phyloP scores from a whole-genome alignment of 2,888 invertebrate genomes.

The Dasysyrphus albostriatus region DNA sequence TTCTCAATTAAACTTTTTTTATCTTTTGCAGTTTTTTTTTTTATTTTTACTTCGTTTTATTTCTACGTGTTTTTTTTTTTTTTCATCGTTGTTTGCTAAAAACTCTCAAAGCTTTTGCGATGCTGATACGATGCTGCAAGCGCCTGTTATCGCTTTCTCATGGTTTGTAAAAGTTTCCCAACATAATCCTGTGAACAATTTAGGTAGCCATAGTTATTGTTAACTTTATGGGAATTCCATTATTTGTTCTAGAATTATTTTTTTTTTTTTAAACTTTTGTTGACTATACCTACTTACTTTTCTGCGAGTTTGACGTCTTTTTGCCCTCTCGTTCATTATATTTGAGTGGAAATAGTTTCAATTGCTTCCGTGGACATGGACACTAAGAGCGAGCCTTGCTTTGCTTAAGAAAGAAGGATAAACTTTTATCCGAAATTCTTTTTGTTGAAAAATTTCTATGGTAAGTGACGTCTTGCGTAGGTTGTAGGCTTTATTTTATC shows the following conservation, averaged over 20 bases:
- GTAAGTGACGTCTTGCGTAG: constrained; percentile 6
- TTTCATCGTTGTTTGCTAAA: neutral
- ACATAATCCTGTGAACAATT: constrained; percentile 74
- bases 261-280: neutral
- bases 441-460: constrained; percentile 18
- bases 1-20: constrained; percentile 83
- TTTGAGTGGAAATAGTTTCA: constrained; percentile 66
- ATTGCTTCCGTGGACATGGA: constrained; percentile 44
- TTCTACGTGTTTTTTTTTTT: neutral
- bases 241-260: constrained; percentile 31
- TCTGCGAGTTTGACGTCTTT: constrained; percentile 12
- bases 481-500: constrained; percentile 25
- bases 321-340: constrained; percentile 35
- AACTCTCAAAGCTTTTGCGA: constrained; percentile 15
- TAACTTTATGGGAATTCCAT: constrained; percentile 64
- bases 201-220: constrained; percentile 74
- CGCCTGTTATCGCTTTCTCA: constrained; percentile 73
- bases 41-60: neutral
- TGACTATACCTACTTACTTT: neutral
- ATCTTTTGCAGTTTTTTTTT: neutral
- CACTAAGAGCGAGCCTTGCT: constrained; percentile 40
- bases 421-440: constrained; percentile 56
- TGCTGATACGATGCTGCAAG: constrained; percentile 37
- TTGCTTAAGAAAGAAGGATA: constrained; percentile 30
- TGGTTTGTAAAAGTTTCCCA: constrained; percentile 65